A percentile compares a stretch with the other conserved stretches of the same genome.
Conservation (phyloP, 2,888 invertebrate species). For the Pasiphila rectangulata region DNA sequence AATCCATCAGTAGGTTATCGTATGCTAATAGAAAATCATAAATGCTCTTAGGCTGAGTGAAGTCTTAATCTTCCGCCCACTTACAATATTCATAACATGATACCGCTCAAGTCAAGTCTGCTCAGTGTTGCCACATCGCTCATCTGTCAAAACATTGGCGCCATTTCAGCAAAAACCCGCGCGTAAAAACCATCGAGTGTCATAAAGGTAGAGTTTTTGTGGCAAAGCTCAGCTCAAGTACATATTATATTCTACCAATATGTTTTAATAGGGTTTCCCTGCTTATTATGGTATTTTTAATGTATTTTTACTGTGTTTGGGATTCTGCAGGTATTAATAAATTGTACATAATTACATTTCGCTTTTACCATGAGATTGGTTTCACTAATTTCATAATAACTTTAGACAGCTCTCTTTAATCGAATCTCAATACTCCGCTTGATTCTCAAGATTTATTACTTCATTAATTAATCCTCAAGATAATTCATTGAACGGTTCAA, state of each 20-base stretch:
- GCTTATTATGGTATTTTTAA: conserved; percentile 10
- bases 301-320: not conserved
- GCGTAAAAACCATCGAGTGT: conserved; percentile 22
- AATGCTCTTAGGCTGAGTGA: conserved; percentile 25
- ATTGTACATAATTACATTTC: conserved; percentile 14
- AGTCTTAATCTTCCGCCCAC: conserved; percentile 29
- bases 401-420: conserved; percentile 38
- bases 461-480: conserved; percentile 58
- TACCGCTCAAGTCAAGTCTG: conserved; percentile 15
- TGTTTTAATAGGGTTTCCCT: conserved; percentile 9
- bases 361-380: conserved; percentile 29
- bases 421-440: conserved; percentile 53
- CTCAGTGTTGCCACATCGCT: conserved; percentile 21
- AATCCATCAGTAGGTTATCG: conserved; percentile 19
- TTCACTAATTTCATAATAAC: conserved; percentile 30
- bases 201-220: conserved; percentile 18
- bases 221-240: conserved; percentile 8
- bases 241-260: conserved; percentile 10
- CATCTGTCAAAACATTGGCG: conserved; percentile 36
- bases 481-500: conserved; percentile 67
- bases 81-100: conserved; percentile 25
- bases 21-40: conserved; percentile 25
- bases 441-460: conserved; percentile 60
- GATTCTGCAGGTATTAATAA: conserved; percentile 9
- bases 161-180: conserved; percentile 28